Conservation (phyloP, 2,888 invertebrate species). For the Adela reaumurella region DNA sequence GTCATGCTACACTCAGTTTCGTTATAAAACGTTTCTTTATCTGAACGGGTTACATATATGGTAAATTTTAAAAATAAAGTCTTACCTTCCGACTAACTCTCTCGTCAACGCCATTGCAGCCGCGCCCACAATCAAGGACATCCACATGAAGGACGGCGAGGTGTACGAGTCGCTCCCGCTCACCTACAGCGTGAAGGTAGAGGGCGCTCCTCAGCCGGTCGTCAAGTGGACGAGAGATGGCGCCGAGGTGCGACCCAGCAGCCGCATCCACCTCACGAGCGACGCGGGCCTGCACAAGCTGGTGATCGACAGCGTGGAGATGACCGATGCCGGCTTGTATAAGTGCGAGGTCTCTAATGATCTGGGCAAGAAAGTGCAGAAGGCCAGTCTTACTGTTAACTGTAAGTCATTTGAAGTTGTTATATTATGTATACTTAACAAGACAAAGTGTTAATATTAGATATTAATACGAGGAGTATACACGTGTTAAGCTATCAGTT, state of each 20-base stretch:
- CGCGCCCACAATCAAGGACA: conserved; percentile 67
- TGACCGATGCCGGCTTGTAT: conserved; percentile 78
- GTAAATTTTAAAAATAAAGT: too few relatives aligned
- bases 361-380: conserved; percentile 71
- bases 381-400: conserved; percentile 70
- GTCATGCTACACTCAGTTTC: too few relatives aligned
- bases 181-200: conserved; percentile 73
- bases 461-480: too few relatives aligned
- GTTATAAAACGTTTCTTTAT: too few relatives aligned
- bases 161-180: conserved; percentile 79
- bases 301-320: conserved; percentile 64
- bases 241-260: conserved; percentile 64
- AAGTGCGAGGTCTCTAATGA: conserved; percentile 79
- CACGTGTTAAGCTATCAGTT: too few relatives aligned
- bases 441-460: too few relatives aligned
- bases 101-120: conserved; percentile 34
- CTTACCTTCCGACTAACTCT: too few relatives aligned
- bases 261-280: conserved; percentile 58
- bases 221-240: conserved; percentile 78
- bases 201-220: conserved; percentile 72
- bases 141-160: conserved; percentile 69
- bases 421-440: too few relatives aligned
- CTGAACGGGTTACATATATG: too few relatives aligned
- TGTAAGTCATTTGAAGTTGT: conserved; percentile 56
- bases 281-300: conserved; percentile 71